Evolutionary conservation across 1,140 invertebrate species (phyloP).

Genomic region (Metopolophium dirhodum): DNA sequence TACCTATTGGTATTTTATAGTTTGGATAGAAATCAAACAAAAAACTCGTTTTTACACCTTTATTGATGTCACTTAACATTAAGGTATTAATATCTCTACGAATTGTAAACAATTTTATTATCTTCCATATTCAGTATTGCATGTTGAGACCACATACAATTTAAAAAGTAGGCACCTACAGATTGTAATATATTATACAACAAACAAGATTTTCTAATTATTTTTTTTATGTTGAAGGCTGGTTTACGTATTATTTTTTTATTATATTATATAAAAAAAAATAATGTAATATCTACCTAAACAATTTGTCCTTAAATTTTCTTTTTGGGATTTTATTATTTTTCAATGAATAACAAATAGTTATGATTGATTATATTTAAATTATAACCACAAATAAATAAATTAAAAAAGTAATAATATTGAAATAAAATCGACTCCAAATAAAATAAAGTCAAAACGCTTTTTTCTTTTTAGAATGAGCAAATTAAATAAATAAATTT

Average conservation of each 20-base stretch:
- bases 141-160: not conserved
- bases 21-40: not conserved
- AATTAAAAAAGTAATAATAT: not conserved
- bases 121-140: not conserved
- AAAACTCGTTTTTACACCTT: slow-evolving; percentile 23
- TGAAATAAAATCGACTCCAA: not conserved
- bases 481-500: not conserved
- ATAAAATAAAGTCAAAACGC: not conserved
- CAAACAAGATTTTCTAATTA: slow-evolving; percentile 4
- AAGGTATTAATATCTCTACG: not conserved
- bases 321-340: not conserved
- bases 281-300: not conserved
- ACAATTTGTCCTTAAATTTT: not conserved
- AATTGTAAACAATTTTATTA: slow-evolving; percentile 34
- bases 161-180: not conserved
- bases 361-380: not conserved
- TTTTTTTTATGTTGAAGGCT: not conserved
- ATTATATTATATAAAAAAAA: slow-evolving; percentile 17
- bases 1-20: not conserved
- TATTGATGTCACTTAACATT: not conserved
- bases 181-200: slow-evolving; percentile 16
- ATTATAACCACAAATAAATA: not conserved
- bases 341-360: not conserved
- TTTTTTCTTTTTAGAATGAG: not conserved
- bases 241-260: not conserved